Conservation (phyloP, 2,797 vertebrate species). For the Psittacula echo region DNA sequence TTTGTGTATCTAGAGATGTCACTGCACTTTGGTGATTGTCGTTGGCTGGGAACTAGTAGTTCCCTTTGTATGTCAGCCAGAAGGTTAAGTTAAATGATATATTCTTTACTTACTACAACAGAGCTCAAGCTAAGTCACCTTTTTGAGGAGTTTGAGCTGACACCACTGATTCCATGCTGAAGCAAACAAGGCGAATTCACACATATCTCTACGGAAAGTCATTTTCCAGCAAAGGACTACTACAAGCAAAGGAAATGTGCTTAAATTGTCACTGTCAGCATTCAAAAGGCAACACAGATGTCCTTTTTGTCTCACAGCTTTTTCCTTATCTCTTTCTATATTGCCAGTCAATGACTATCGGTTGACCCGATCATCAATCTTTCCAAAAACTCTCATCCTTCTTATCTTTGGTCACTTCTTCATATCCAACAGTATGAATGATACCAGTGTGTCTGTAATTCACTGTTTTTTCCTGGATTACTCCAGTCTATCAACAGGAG, state of each 20-base stretch:
- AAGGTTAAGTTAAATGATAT: not conserved
- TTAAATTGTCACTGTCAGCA: not conserved
- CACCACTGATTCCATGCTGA: not conserved
- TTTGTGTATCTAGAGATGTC: not conserved
- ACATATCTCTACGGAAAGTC: not conserved
- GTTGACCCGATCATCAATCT: not conserved
- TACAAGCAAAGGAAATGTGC: not conserved
- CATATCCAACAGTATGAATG: not conserved
- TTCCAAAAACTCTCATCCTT: not conserved
- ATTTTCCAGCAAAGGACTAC: not conserved
- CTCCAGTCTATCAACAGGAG: not conserved
- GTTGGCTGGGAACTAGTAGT: not conserved
- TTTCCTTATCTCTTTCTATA: not conserved
- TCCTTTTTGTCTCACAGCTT: not conserved
- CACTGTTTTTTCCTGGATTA: not conserved
- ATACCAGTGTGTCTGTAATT: not conserved
- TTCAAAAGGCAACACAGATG: not conserved
- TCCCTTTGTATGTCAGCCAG: not conserved
- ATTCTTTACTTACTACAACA: not conserved
- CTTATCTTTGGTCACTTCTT: not conserved
- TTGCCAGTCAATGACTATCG: accelerated
- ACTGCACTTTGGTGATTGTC: not conserved
- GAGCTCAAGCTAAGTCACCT: not conserved
- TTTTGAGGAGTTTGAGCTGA: not conserved
- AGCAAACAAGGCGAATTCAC: not conserved